Evolutionary conservation across 2,797 vertebrate genomes (phyloP).

Genomic region (Lithobates sylvaticus): DNA sequence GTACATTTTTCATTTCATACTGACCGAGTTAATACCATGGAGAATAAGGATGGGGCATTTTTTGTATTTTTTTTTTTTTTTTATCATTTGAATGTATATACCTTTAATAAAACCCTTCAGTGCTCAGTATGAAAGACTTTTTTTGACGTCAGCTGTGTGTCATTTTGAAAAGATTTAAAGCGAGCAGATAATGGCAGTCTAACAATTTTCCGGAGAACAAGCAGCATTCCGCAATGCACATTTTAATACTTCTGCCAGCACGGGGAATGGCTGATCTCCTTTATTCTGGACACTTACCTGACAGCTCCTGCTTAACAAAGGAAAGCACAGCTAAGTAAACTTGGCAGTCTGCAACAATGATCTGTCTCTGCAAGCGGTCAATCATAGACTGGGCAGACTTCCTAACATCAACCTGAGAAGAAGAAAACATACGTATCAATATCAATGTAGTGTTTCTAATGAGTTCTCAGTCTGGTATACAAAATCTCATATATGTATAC

Average conservation of each 20-base stretch:
- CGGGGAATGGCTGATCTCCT: not conserved
- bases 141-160: no score
- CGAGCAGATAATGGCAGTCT: not conserved
- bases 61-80: no score
- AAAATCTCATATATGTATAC: no score
- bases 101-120: no score
- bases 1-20: no score
- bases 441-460: no score
- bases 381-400: conserved; percentile 84
- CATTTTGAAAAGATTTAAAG: not conserved
- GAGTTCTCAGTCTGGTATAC: no score
- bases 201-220: not conserved
- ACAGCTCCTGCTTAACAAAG: conserved; percentile 97
- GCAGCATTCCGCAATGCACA: not conserved
- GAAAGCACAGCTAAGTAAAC: conserved; percentile 96
- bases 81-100: no score
- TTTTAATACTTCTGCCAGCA: conserved; percentile 3
- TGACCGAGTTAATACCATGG: no score
- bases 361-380: conserved; percentile 95
- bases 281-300: conserved; percentile 78
- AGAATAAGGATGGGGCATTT: no score
- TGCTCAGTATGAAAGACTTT: no score
- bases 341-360: conserved; percentile 98
- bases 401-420: conserved; percentile 85
- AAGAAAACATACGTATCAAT: conserved; percentile 44